A percentile compares a stretch with the other conserved stretches of the same genome.
phyloP scores from a whole-genome alignment of 2,888 invertebrate genomes.

The Dastarcus helophoroides region DNA sequence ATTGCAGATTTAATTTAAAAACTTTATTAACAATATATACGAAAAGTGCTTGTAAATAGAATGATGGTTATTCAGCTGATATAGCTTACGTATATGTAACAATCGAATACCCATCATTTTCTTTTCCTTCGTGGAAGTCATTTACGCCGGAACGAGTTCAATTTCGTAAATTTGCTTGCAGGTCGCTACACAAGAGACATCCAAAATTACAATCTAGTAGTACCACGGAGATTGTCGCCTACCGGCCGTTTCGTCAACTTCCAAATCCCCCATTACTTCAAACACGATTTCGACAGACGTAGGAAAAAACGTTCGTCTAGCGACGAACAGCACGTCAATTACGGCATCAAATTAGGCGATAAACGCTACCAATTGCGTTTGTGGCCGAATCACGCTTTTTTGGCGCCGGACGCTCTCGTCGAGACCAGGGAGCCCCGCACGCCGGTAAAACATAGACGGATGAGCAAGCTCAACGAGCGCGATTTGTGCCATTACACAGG shows the following conservation, averaged over 20 bases:
- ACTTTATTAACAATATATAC: too few relatives aligned
- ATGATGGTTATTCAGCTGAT: too few relatives aligned
- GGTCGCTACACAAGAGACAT: slow-evolving; percentile 41
- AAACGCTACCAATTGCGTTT: slow-evolving; percentile 37
- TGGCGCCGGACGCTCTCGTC: slow-evolving; percentile 36
- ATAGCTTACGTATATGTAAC: too few relatives aligned
- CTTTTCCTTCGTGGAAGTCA: too few relatives aligned
- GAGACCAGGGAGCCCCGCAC: slow-evolving; percentile 27
- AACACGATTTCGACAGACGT: slow-evolving; percentile 21
- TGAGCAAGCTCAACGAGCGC: slow-evolving; percentile 23
- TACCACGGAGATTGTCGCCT: slow-evolving; percentile 37
- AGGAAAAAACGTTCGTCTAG: slow-evolving; percentile 16
- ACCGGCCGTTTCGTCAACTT: slow-evolving; percentile 39
- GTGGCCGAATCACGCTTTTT: slow-evolving; percentile 40
- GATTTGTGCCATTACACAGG: slow-evolving; percentile 43
- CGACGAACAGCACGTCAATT: slow-evolving; percentile 26
- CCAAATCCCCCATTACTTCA: slow-evolving; percentile 37
- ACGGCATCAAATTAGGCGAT: slow-evolving; percentile 28
- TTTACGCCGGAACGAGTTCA: too few relatives aligned
- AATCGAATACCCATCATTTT: too few relatives aligned
- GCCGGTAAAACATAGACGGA: slow-evolving; percentile 23
- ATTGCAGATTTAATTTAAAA: too few relatives aligned
- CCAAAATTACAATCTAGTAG: slow-evolving; percentile 35
- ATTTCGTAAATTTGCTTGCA: too few relatives aligned
- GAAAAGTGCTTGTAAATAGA: too few relatives aligned